Conservation (phyloP, 2,888 invertebrate genomes). For the Enchytraeus crypticus region DNA sequence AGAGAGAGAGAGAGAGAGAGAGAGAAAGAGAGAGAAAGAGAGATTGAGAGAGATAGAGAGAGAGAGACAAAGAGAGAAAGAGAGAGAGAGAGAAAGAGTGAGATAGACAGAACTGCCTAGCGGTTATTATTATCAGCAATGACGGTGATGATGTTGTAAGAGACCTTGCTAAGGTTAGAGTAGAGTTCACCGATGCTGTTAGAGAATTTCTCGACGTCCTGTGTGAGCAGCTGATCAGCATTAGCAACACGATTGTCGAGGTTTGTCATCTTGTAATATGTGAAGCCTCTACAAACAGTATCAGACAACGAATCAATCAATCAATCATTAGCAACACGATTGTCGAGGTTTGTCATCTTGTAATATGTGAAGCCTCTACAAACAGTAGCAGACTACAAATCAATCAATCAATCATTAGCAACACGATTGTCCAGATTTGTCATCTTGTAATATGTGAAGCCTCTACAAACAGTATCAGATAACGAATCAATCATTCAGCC, state of each 20-base stretch:
- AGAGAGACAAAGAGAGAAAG: no score
- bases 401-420: constrained; percentile 60
- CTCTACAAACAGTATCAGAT: no score
- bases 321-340: constrained; percentile 73
- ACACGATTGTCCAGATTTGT: constrained; percentile 88
- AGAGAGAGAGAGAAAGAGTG: no score
- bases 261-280: constrained; percentile 93
- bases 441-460: constrained; percentile 93
- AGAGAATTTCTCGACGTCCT: constrained; percentile 94
- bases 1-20: no score
- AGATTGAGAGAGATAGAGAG: no score
- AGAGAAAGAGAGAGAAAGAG: no score
- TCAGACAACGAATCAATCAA: constrained; percentile 9
- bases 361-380: constrained; percentile 86
- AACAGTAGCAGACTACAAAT: no score
- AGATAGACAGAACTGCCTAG: no score
- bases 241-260: constrained; percentile 88
- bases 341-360: constrained; percentile 89
- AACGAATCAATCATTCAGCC: constrained; percentile 41
- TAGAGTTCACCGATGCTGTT: constrained; percentile 89
- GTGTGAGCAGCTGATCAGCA: constrained; percentile 88
- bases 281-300: constrained; percentile 74
- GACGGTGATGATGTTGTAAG: no score
- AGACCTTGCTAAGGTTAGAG: constrained; percentile 80
- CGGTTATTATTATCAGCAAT: no score